These are phyloP conservation scores for Sebastiscus tertius DNA, from an alignment of 2,797 vertebrate genomes.

Conservation along the genomic window DNA sequence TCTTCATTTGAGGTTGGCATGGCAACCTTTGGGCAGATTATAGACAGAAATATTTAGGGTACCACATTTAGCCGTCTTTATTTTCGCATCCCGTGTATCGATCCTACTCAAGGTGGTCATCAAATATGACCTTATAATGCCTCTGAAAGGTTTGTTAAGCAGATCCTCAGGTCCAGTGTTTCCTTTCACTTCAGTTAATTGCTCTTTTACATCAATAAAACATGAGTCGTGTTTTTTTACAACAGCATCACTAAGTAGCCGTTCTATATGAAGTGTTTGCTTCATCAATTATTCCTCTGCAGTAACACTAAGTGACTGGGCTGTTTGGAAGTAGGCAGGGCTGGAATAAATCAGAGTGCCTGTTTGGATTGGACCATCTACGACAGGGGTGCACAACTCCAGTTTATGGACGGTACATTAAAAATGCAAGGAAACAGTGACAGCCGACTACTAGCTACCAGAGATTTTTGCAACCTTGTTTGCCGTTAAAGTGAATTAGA, in stretches of 20 bases:
- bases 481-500: background rate
- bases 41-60: background rate
- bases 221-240: conserved; percentile 8
- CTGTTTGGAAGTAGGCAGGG: conserved; percentile 49
- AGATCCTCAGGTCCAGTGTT: conserved; percentile 20
- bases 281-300: conserved; percentile 55
- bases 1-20: background rate
- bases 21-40: background rate
- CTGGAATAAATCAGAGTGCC: conserved; percentile 30
- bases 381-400: conserved; percentile 66
- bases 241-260: conserved; percentile 61
- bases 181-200: conserved; percentile 33
- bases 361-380: conserved; percentile 28
- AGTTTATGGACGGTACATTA: conserved; percentile 16
- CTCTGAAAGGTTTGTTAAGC: conserved; percentile 17
- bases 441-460: background rate
- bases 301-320: conserved; percentile 34
- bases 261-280: conserved; percentile 75
- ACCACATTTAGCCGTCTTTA: conserved; percentile 1
- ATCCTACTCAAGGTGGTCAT: conserved; percentile 9
- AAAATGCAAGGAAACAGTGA: background rate
- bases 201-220: conserved; percentile 35
- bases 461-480: background rate
- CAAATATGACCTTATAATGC: background rate
- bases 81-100: background rate